phyloP scores from a whole-genome alignment of 2,797 vertebrate genomes.

The Poeciliopsis turneri region DNA sequence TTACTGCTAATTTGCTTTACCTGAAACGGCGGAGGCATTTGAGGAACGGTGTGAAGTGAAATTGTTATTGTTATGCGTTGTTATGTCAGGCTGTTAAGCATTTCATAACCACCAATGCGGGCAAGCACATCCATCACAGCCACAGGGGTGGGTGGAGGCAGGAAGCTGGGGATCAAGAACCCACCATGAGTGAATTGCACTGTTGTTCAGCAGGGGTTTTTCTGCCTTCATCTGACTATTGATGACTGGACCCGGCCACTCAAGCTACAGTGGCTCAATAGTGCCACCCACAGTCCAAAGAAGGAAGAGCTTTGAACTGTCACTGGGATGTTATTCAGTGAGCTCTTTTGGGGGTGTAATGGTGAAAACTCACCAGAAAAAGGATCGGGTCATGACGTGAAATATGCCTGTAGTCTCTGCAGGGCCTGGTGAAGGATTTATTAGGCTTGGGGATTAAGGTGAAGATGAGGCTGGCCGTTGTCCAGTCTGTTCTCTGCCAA shows the following conservation, averaged over 20 bases:
- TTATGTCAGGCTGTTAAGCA: constrained; percentile 70
- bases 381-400: constrained; percentile 68
- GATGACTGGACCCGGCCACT: constrained; percentile 45
- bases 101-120: constrained; percentile 71
- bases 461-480: constrained; percentile 59
- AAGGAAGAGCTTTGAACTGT: constrained; percentile 26
- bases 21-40: constrained; percentile 32
- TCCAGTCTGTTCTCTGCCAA: constrained; percentile 72
- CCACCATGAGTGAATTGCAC: constrained; percentile 39
- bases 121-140: constrained; percentile 62
- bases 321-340: constrained; percentile 22
- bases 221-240: constrained; percentile 44
- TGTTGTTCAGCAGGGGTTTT: constrained; percentile 31
- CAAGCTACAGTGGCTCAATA: constrained; percentile 60
- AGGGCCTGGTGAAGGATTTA: constrained; percentile 62
- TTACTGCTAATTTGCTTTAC: constrained; percentile 58
- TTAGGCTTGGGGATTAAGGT: constrained; percentile 61
- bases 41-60: constrained; percentile 59
- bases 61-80: constrained; percentile 72
- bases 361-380: constrained; percentile 68
- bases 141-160: constrained; percentile 43
- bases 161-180: constrained; percentile 35
- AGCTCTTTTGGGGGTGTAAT: constrained; percentile 58
- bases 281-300: constrained; percentile 68
- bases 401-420: constrained; percentile 58